Percentiles rank a stretch among this genome's conserved stretches.
These are phyloP conservation scores for Myotis findleyi DNA, from an alignment of 2,797 vertebrate genomes.

Conservation along the genomic window DNA sequence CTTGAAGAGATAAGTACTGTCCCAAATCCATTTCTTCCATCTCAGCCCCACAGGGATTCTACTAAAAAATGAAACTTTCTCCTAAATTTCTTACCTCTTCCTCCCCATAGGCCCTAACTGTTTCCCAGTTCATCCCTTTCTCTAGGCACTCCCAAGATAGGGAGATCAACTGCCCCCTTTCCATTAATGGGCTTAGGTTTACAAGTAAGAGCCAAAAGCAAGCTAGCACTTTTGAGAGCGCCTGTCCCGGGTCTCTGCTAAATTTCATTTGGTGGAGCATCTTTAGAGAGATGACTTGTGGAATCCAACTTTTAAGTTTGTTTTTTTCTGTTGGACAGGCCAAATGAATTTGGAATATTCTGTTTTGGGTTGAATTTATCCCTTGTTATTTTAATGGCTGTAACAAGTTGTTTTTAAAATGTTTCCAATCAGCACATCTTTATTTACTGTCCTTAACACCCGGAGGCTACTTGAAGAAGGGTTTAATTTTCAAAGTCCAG, in stretches of 20 bases:
- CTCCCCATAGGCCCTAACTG: background rate
- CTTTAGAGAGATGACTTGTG: background rate
- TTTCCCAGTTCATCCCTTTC: background rate
- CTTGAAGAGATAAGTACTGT: background rate
- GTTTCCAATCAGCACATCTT: conserved; percentile 74
- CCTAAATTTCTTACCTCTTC: background rate
- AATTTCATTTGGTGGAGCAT: background rate
- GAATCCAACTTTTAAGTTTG: conserved; percentile 28
- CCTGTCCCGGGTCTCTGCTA: background rate
- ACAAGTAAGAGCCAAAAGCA: background rate
- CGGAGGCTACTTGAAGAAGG: conserved; percentile 71
- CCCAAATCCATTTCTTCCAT: background rate
- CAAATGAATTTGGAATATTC: conserved; percentile 48
- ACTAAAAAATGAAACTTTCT: conserved; percentile 1
- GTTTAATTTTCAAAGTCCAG: conserved; percentile 74
- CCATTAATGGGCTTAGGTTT: background rate
- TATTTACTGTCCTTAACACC: conserved; percentile 77
- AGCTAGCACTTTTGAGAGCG: background rate
- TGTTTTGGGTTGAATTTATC: conserved; percentile 55
- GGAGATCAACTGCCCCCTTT: background rate
- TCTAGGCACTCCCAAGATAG: background rate
- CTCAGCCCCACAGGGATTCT: background rate
- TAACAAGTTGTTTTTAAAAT: conserved; percentile 75
- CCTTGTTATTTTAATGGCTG: conserved; percentile 69
- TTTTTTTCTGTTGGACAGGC: background rate